These are phyloP conservation scores for Trachelus troglodyta DNA, from an alignment of 2,888 invertebrate genomes.

Conservation along the genomic window DNA sequence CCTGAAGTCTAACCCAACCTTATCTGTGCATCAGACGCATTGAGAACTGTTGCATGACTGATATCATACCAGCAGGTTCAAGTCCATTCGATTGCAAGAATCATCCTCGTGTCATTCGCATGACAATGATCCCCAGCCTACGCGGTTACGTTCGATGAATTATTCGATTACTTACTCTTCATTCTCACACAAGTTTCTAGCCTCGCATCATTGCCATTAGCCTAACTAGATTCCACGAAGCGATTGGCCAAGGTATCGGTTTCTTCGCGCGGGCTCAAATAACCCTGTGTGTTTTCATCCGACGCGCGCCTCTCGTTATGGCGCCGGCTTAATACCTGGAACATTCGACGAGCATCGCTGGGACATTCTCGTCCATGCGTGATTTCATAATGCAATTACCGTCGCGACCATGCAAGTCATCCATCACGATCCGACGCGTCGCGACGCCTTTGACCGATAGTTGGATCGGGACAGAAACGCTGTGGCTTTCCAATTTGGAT, in stretches of 20 bases:
- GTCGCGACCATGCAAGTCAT: neutral
- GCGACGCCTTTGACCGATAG: neutral
- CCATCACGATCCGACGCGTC: neutral
- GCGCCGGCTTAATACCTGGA: conserved; percentile 1
- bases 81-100: neutral
- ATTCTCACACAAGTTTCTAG: neutral
- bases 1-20: neutral
- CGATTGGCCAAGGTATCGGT: neutral
- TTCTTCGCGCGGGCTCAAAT: neutral
- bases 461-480: neutral
- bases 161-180: neutral
- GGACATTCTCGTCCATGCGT: neutral
- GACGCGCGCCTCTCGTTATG: neutral
- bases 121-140: neutral
- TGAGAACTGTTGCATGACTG: neutral
- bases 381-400: conserved; percentile 13
- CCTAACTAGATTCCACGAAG: neutral
- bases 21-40: neutral
- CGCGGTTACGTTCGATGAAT: neutral
- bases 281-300: neutral
- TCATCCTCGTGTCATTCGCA: neutral
- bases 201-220: neutral
- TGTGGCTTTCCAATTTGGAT: neutral
- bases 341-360: neutral
- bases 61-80: neutral